Percentiles rank a stretch among this genome's conserved stretches.
Conservation (phyloP, 2,888 invertebrate species). For the Apoderus coryli region DNA sequence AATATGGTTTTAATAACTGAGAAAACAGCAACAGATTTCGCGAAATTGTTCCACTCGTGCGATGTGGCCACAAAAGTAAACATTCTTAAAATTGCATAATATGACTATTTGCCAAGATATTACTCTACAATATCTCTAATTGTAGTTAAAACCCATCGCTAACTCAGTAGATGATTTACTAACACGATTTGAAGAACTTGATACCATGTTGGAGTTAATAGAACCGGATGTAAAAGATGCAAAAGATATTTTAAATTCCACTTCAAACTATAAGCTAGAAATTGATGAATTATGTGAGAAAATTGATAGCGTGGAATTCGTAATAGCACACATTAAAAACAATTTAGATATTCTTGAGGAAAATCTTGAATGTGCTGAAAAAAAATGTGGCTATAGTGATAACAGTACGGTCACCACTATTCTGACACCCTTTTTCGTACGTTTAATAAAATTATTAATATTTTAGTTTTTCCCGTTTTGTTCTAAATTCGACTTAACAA, state of each 20-base stretch:
- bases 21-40: too few relatives aligned
- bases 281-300: conserved; percentile 20
- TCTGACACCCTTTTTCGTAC: conserved; percentile 25
- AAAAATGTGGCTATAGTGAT: conserved; percentile 18
- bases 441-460: too few relatives aligned
- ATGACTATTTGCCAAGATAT: too few relatives aligned
- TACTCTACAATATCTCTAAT: too few relatives aligned
- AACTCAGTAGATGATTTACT: conserved; percentile 22
- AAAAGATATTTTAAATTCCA: conserved; percentile 18
- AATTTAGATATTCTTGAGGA: conserved; percentile 21
- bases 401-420: conserved; percentile 22
- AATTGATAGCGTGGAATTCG: conserved; percentile 21
- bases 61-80: too few relatives aligned
- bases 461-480: too few relatives aligned
- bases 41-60: too few relatives aligned
- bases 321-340: conserved; percentile 21
- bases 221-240: conserved; percentile 21
- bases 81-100: too few relatives aligned
- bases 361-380: conserved; percentile 23
- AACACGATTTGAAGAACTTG: conserved; percentile 25
- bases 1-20: too few relatives aligned
- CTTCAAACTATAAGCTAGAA: conserved; percentile 18
- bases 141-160: conserved; percentile 21
- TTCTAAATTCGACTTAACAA: too few relatives aligned
- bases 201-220: conserved; percentile 23